Evolutionary conservation across 2,797 vertebrate genomes (phyloP), one percentile per base, ranked within the genome.

Genomic region (Myotis planiceps): DNA sequence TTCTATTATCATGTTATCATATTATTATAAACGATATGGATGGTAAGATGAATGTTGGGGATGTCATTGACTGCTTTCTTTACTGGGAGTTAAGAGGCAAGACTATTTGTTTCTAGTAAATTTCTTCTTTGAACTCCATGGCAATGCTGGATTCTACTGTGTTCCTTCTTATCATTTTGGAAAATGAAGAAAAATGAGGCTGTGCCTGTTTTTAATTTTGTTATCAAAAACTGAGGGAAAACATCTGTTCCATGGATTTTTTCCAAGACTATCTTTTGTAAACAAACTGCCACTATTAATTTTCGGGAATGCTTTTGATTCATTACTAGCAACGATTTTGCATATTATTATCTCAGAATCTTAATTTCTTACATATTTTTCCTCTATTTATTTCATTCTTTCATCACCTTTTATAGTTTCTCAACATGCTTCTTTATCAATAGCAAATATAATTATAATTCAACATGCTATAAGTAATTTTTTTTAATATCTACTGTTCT

Each of bases 101-200:
- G 74, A n/a, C 58, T 37, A 4, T 88, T 60, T 96, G 82, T 53
- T 37, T 86, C 87, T 86, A 37, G 15, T 37, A 29, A 60, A 32
- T 68, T 96, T 90, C 72, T 92, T 90, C 42, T 95, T 68, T 83
- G 74, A 66, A 79, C 25, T 90, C n/a, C 16, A 15, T 8, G 37
- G 74, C 23, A 88, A 63, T 80, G 51, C 19, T 92, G 66, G 32
- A 81, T 88, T 94, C 63, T 27, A 65, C 12, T 92, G 55, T 71
- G 42, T 78, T 91, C 23, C 13, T 96, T 90, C 92, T 89, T 88
- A 88, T 47, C 29, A 42, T 32, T 95, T 97, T 88, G 71, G 85
- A 92, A 97, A 97, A 84, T 84, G 49, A 95, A 53, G 45, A 60
- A 85, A 92, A 75, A 86, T n/a, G 32, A 93, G 42, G 69, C 29